A percentile compares a stretch with the other conserved stretches of the same genome.
Evolutionary conservation across 2,888 invertebrate species (phyloP).

Genomic region (Mimas tiliae): DNA sequence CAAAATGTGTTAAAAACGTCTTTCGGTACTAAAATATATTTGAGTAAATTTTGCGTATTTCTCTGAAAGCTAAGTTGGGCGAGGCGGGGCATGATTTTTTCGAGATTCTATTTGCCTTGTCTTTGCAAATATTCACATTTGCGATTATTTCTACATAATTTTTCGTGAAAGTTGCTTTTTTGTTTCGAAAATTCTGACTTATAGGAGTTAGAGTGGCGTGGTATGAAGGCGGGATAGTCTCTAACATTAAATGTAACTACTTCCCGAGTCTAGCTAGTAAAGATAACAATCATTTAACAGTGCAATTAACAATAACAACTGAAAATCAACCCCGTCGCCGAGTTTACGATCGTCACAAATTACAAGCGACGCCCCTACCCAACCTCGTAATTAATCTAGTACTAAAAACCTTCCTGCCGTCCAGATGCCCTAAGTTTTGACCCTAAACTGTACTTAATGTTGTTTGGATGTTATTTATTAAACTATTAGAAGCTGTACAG

Average conservation of each 20-base stretch:
- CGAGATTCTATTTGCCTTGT: not conserved
- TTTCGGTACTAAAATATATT: not conserved
- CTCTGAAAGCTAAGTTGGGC: not conserved
- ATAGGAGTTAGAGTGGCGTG: no score
- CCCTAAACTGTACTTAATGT: conserved; percentile 11
- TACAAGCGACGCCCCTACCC: not conserved
- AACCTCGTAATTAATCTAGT: conserved; percentile 13
- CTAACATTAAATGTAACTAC: not conserved
- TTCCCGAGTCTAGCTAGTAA: not conserved
- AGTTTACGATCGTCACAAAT: conserved; percentile 11
- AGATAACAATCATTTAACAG: conserved; percentile 15
- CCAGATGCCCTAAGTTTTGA: conserved; percentile 3
- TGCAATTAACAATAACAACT: conserved; percentile 14
- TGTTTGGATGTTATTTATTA: conserved; percentile 30
- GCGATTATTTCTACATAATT: not conserved
- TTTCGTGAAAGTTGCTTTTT: not conserved
- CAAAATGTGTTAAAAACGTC: conserved; percentile 16
- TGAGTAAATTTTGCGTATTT: not conserved
- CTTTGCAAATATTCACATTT: conserved; percentile 12
- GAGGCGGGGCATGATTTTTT: not conserved
- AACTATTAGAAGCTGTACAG: not conserved
- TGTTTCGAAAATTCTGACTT: no score
- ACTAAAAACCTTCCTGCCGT: conserved; percentile 9
- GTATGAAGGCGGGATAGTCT: no score
- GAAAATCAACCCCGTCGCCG: not conserved